Evolutionary conservation across 2,113 vertebrate species (phyloP).

Genomic region (Eubucco bourcierii): DNA sequence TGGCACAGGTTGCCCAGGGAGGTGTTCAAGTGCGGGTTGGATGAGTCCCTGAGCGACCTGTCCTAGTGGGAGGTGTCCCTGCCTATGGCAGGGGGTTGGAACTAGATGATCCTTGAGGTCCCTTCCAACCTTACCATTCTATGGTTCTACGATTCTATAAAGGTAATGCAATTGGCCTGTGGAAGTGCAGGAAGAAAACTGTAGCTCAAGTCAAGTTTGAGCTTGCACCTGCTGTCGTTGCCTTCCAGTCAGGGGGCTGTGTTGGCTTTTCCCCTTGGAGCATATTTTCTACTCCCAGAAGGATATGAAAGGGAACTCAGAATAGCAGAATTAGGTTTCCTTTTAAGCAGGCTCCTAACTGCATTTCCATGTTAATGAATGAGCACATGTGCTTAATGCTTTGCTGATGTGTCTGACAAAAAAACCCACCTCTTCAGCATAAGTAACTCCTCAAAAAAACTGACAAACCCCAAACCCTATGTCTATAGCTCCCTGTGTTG

Average conservation of each 20-base stretch:
- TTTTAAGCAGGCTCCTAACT: slow-evolving; percentile 10
- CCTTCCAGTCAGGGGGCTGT: background rate
- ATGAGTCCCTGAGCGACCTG: no score
- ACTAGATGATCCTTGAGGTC: no score
- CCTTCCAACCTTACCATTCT: no score
- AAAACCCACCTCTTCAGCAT: background rate
- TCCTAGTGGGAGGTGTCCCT: no score
- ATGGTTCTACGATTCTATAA: background rate
- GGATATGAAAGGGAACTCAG: background rate
- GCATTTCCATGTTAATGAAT: slow-evolving; percentile 21
- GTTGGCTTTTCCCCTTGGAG: background rate
- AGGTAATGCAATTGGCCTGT: background rate
- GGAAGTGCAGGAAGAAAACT: background rate
- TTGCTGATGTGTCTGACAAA: slow-evolving; percentile 5
- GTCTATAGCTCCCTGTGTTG: background rate
- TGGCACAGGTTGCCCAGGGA: no score
- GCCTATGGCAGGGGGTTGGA: no score
- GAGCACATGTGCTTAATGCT: background rate
- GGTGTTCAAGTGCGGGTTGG: no score
- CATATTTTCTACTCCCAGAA: slow-evolving; percentile 17
- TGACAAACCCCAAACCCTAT: background rate
- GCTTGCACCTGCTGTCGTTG: background rate
- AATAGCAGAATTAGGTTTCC: slow-evolving; percentile 4
- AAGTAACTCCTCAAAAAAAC: background rate
- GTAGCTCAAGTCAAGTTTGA: background rate